Evolutionary conservation across 1,140 invertebrate species (phyloP), one percentile per base, ranked within the genome.

Genomic region (Anastatus disparis): DNA sequence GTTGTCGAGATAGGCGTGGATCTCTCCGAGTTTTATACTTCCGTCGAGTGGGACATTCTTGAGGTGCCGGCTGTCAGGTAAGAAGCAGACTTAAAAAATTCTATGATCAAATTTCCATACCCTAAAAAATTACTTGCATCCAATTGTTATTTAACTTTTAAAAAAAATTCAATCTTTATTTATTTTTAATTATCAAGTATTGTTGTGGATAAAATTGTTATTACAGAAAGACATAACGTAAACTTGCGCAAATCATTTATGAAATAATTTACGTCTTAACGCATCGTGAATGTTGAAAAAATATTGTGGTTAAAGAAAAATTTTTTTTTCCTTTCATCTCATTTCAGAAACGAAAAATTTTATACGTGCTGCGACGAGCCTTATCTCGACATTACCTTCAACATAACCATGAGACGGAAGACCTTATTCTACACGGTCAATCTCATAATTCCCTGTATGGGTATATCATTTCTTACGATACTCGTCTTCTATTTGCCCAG

Each of bases 401-500:
- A 99, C 87, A 98, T 99, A 72, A 99, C 97, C 27, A 96, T 99
- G 92, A 88, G 98, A 77, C 88, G 97, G 72, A 98, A 98, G 86
- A 98, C 96, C 27, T 88, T 99, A 40, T 99, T 99, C 88, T 98
- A 99, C 87, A 97, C 97, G 2, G 96, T 98, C 72, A 98, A 98
- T 87, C 91, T 98, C 77, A 98, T 98, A 83, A 97, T 98, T 81
- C 96, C 96, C 17, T 98, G 95, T 82, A 97, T 98, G 91, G 96
- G 95, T 48, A 98, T 98, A 81, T 98, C 97, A 38, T 99, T 99
- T 87, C 92, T 99, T 73, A 99, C 98, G 59, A 95, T 99, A 44
- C 90, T 99, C 71, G 97, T 98, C 27, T 99, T 99, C 88, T 99
- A 99, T 85, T 86, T 99, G 79, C 98, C 98, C 70, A 99, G 97